Evolutionary conservation across 2,797 vertebrate genomes (phyloP), one percentile per base, ranked within the genome.

Genomic region (Betta splendens): DNA sequence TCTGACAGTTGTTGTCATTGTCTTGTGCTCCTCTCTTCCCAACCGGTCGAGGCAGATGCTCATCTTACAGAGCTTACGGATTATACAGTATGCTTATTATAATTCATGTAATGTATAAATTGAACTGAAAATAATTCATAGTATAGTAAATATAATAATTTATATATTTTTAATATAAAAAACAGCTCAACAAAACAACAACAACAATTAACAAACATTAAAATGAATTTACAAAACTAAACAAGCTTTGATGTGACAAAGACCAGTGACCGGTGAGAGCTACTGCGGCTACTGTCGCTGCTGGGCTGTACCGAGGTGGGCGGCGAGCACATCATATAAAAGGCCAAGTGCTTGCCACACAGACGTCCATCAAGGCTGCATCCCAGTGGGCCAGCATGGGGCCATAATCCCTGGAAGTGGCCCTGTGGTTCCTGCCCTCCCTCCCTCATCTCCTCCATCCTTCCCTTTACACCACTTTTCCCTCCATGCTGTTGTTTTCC

Each of bases 341-440:
- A 92, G 89, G 89, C 83, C 84, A 91, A 83, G 60, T 56, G 44
- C 73, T 77, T 87, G 69, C 75, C 83, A 84, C 81, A 69, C 81
- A 89, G 83, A 89, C 86, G 85, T 92, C 91, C 90, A 90, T 92
- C 90, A 90, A 77, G 85, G 86, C 85, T 87, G 78, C 65, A 32
- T 84, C 88, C 85, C 87, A 84, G 86, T 76, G 87, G 80, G 84
- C 78, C 89, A 89, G 90, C 89, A 66, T 89, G 91, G 75, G 81
- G 78, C 88, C 85, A 80, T 92, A 92, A 93, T 93, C 91, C 90
- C 86, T 86, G 91, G 90, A 92, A 92, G 91, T 92, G 82, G 81
- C 84, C 91, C 91, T 69, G 78, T 46, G 56, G 83, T 72, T 85
- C 56, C 46, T 77, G 66, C 73, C 77, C 75, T 80, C 53, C 62